Base-by-base conservation (phyloP, 2,888 invertebrate genomes). In the Ennomos fuscantarius region DNA sequence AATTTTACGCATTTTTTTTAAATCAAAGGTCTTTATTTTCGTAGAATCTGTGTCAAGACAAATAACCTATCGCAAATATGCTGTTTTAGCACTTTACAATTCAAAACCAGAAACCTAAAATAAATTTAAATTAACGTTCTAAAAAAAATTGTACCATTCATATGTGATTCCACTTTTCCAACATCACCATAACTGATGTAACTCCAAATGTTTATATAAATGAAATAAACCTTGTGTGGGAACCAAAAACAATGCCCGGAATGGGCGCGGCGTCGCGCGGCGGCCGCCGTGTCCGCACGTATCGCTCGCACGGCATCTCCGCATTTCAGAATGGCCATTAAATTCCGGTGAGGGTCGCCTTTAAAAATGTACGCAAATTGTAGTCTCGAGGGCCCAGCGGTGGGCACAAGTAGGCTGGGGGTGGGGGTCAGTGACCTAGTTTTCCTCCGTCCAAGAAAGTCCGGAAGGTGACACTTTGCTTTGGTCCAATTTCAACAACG, bases 361-460 rank as follows among this genome's bases (percentile, higher is more conserved):
- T 67, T 76, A 77, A 77, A 77, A 74, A 77, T 79, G 73, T 73
- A 77, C 69, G 73, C 64, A 69, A 72, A 77, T 73, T 60, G 68
- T 57, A 47, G 33, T 44, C 52, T 49, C 44, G 6, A 39, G 52
- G 44, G 52, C 11, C 48, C 39, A 11, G n/a, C n/a, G 11, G 10
- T 9, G 43, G 39, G 10, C 44, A 49, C 49, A 43, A 44, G 47
- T 54, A 54, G 13, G 39, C 41, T 24, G n/a, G n/a, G 24, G 24
- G 12, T 9, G 8, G 46, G 31, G 40, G 45, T 12, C 45, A 13
- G 40, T 41, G 46, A 12, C 54, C 54, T 54, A 54, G 12, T 47
- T 47, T 31, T 11, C 39, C 8, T 40, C 13, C 13, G 13, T 12
- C 43, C 41, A 10, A n/a, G 46, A 47, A 36, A 12, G 35, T 40